Evolutionary conservation across 1,140 invertebrate species (phyloP).

Genomic region (Dryas iulia): DNA sequence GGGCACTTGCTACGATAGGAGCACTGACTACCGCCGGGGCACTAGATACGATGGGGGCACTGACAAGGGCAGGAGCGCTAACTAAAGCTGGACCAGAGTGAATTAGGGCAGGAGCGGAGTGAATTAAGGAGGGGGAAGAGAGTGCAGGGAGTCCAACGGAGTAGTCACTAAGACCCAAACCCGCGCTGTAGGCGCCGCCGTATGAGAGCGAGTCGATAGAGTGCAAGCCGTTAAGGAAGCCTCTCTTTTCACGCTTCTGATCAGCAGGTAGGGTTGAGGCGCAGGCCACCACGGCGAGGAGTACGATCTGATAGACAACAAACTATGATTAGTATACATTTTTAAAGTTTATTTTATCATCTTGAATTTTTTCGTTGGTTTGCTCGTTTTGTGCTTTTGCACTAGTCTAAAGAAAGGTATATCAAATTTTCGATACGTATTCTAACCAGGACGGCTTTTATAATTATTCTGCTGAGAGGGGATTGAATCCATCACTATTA

Average conservation of each 20-base stretch:
- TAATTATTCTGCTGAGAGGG: too few relatives aligned
- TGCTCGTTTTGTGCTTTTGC: too few relatives aligned
- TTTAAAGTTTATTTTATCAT: too few relatives aligned
- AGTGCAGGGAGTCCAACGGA: conserved; percentile 20
- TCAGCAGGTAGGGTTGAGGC: background rate
- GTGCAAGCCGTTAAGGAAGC: conserved; percentile 4
- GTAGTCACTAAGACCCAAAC: conserved; percentile 22
- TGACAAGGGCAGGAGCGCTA: background rate
- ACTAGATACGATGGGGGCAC: background rate
- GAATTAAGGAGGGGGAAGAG: background rate
- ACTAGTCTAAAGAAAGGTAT: too few relatives aligned
- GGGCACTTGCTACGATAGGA: background rate
- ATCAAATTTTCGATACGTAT: too few relatives aligned
- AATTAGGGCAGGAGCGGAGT: background rate
- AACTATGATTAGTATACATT: too few relatives aligned
- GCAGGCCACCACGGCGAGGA: background rate
- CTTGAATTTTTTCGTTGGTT: too few relatives aligned
- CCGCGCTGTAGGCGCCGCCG: conserved; percentile 23
- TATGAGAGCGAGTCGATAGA: background rate
- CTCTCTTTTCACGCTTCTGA: background rate
- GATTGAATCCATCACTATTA: too few relatives aligned
- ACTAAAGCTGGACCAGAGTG: background rate
- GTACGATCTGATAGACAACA: background rate
- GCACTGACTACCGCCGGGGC: background rate
- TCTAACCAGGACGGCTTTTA: too few relatives aligned